Evolutionary conservation across 2,888 invertebrate species (phyloP).

Genomic region (Melitaea athalia): DNA sequence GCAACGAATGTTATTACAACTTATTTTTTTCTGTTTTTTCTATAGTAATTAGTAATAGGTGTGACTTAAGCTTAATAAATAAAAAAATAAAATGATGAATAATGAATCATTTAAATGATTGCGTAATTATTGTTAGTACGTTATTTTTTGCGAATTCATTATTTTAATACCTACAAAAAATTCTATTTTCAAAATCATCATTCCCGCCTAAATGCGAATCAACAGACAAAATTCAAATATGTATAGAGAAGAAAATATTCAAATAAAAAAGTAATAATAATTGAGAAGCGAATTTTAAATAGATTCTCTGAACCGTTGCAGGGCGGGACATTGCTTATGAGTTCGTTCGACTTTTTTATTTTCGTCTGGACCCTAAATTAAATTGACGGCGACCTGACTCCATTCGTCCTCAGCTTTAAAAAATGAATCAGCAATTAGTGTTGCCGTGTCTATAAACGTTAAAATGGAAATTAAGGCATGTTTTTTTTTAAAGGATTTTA

Average conservation of each 20-base stretch:
- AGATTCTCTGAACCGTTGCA: conserved; percentile 57
- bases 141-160: not conserved
- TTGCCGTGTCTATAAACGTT: conserved; percentile 19
- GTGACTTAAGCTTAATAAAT: too few relatives aligned
- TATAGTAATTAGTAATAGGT: too few relatives aligned
- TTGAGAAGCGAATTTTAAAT: conserved; percentile 58
- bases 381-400: conserved; percentile 58
- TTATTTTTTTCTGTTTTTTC: not conserved
- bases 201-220: conserved; percentile 20
- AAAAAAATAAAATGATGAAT: too few relatives aligned
- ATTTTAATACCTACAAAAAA: not conserved
- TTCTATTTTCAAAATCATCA: conserved; percentile 5
- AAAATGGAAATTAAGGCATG: not conserved
- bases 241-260: conserved; percentile 36
- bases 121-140: not conserved
- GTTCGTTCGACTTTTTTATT: conserved; percentile 59
- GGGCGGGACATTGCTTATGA: conserved; percentile 73
- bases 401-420: conserved; percentile 35
- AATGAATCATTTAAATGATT: not conserved
- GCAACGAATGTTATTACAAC: conserved; percentile 2
- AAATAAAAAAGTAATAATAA: conserved; percentile 62
- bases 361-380: conserved; percentile 74
- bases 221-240: conserved; percentile 57
- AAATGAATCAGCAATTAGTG: conserved; percentile 28
- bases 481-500: not conserved